A percentile compares a stretch with the other conserved stretches of the same genome.
These are phyloP conservation scores for Melanchra persicariae DNA, from an alignment of 2,888 invertebrate species.

Conservation along the genomic window DNA sequence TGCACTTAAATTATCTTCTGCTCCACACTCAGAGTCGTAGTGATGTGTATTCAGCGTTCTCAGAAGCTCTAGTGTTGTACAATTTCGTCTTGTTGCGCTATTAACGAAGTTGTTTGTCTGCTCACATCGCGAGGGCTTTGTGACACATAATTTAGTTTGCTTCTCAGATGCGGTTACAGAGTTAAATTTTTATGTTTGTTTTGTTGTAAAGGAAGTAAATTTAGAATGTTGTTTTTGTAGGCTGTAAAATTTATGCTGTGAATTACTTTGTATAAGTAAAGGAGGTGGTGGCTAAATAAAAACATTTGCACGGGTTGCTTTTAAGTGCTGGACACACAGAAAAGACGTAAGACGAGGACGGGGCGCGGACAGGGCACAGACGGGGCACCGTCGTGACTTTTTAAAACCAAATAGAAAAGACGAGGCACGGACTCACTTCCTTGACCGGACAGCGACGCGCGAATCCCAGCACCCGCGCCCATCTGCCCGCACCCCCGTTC, in stretches of 20 bases:
- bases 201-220: background rate
- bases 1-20: slow-evolving; percentile 36
- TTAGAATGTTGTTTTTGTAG: background rate
- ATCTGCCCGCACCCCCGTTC: too few species aligned
- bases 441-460: too few species aligned
- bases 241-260: background rate
- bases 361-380: too few species aligned
- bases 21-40: slow-evolving; percentile 32
- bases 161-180: slow-evolving; percentile 22
- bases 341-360: too few species aligned
- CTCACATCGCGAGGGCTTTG: slow-evolving; percentile 31
- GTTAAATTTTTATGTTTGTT: background rate
- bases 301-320: too few species aligned
- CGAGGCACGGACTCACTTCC: too few species aligned
- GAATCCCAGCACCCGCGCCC: too few species aligned
- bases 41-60: slow-evolving; percentile 40
- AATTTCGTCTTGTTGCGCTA: slow-evolving; percentile 24
- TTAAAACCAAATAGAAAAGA: too few species aligned
- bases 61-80: slow-evolving; percentile 35
- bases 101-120: slow-evolving; percentile 44
- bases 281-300: too few species aligned
- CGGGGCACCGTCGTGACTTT: too few species aligned
- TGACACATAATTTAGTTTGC: slow-evolving; percentile 47
- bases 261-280: background rate
- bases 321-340: too few species aligned